These are phyloP conservation scores for Lepidurus arcticus DNA, from an alignment of 1,140 invertebrate species.

Conservation along the genomic window DNA sequence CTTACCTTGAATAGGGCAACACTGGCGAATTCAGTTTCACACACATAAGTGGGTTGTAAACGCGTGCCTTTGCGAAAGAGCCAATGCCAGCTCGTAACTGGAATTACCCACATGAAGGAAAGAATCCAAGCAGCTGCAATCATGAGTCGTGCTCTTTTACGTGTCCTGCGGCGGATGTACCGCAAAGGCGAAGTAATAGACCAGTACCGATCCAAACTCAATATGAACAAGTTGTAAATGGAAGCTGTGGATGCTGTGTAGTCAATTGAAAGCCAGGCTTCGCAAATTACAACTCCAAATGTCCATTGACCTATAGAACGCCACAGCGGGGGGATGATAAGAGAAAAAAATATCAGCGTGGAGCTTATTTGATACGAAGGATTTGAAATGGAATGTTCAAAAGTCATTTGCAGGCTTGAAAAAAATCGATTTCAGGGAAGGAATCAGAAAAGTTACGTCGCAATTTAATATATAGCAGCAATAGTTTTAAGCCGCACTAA, in stretches of 20 bases:
- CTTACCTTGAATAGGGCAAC: conserved; percentile 48
- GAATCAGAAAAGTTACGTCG: no score
- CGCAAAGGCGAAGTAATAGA: conserved; percentile 56
- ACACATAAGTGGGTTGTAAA: conserved; percentile 41
- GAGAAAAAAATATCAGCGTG: not conserved
- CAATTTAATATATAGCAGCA: no score
- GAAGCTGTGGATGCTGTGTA: conserved; percentile 60
- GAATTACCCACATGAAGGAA: conserved; percentile 51
- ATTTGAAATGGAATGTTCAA: not conserved
- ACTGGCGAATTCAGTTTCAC: conserved; percentile 53
- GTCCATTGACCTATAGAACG: conserved; percentile 48
- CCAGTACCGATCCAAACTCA: conserved; percentile 49
- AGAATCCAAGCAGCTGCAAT: conserved; percentile 52
- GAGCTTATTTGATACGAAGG: not conserved
- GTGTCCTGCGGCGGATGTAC: conserved; percentile 55
- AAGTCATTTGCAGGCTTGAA: no score
- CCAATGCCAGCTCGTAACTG: conserved; percentile 50
- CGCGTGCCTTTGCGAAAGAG: conserved; percentile 43
- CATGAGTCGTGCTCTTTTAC: conserved; percentile 48
- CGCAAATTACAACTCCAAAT: conserved; percentile 52
- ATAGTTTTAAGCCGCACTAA: no score
- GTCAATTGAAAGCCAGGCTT: conserved; percentile 53
- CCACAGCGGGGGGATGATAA: not conserved
- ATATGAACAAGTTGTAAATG: conserved; percentile 56
- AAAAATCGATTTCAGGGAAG: no score